A percentile compares a stretch with the other conserved stretches of the same genome.
Evolutionary conservation across 2,113 vertebrate species (phyloP).

Genomic region (Oreocharis arfaki): DNA sequence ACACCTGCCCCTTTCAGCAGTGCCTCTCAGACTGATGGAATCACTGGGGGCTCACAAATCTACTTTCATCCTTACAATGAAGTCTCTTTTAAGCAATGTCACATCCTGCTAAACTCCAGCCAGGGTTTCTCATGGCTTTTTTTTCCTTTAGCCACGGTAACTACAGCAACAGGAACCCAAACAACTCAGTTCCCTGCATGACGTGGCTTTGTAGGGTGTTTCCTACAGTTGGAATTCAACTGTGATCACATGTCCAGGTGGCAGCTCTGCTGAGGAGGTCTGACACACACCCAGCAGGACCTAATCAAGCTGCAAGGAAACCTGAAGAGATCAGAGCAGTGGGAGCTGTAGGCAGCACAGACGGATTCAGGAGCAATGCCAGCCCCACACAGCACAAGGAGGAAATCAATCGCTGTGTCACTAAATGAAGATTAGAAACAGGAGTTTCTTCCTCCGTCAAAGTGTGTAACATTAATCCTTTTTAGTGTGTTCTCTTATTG

Average conservation of each 20-base stretch:
- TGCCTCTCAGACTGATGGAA: background rate
- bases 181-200: slow-evolving; percentile 14
- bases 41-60: background rate
- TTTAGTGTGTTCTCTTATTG: background rate
- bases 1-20: background rate
- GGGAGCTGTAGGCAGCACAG: background rate
- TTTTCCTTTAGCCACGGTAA: background rate
- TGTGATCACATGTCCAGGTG: slow-evolving; percentile 33
- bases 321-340: slow-evolving; percentile 29
- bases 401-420: background rate
- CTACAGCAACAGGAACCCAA: slow-evolving; percentile 43
- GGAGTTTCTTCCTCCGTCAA: background rate
- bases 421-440: slow-evolving; percentile 9
- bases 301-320: background rate
- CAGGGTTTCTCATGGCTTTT: slow-evolving; percentile 32
- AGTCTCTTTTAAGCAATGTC: background rate
- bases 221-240: background rate
- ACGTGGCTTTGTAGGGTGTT: slow-evolving; percentile 20
- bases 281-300: slow-evolving; percentile 35
- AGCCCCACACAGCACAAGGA: background rate
- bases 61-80: background rate
- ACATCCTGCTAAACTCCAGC: background rate
- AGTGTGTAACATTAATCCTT: background rate
- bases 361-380: background rate
- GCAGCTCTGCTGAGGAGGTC: slow-evolving; percentile 4